Evolutionary conservation across 37 sponge, comb jelly and placozoan species (phyloP), one percentile per base, ranked within the genome.

Genomic region (Eunapius fragilis): DNA sequence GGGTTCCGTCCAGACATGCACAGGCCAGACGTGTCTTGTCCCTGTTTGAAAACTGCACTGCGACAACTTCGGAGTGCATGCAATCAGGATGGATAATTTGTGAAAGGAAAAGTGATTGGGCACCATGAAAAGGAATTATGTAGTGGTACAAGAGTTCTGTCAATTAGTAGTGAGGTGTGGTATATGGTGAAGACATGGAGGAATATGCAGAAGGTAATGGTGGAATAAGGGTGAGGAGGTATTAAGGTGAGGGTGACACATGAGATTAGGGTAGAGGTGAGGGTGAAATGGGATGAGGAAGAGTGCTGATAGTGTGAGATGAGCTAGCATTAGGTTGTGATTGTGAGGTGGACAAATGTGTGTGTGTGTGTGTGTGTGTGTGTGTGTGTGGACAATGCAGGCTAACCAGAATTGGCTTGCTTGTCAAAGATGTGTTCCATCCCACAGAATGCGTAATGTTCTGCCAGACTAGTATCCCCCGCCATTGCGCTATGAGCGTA

Each of bases 381-480:
- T 13, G 22, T 12, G 25, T 33, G 31, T 72, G 31, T 11, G 31
- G 25, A 31, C 13, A 31, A 72, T 31, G 31, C 28, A 30, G 0
- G 14, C 88, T 75, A 50, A 92, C 95, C 84, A 72, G 92, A 85
- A 24, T 71, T 90, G 70, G n/a, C 80, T 58, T 96, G 97, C 33
- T 84, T 82, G 74, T 92, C 95, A 87, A 96, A 96, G 50, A 96
- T 89, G 49, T 96, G 91, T 17, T 96, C 86, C 94, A 96, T 94
- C 2, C 95, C 92, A 89, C 89, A 85, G 86, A 96, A 96, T 30
- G 84, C 90, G 77, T 96, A 96, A 78, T 94, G 84, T 82, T 96
- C 95, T 28, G 85, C 68, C 7, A 96, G 71, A 2, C 78, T 89
- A 0, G 80, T 72, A 34, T 94, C 87, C 23, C 97, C 97, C 11